Evolutionary conservation across 1,140 invertebrate genomes (phyloP), one percentile per base, ranked within the genome.

Genomic region (Thrips palmi): DNA sequence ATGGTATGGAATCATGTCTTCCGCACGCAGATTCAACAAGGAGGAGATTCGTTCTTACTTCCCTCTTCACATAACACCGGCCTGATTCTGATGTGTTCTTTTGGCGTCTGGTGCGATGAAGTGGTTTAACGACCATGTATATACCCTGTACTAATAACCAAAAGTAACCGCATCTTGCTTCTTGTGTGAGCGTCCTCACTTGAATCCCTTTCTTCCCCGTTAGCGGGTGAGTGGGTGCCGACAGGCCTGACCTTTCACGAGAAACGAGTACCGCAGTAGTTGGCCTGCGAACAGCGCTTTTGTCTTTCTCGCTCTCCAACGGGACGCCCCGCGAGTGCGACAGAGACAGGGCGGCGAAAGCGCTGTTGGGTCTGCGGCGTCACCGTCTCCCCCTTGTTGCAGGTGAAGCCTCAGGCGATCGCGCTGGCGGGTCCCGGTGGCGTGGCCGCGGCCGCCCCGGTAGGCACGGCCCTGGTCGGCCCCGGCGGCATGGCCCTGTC

Each of bases 381-480:
- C 23, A 14, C 43, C 30, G 53, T 56, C 45, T 53, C 58, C 5
- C 52, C 52, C 29, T 51, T 60, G 29, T 55, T 60, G 1, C 55
- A 61, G 45, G 57, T 55, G 10, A 52, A 55, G 37, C 62, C 62
- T 18, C 49, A 52, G 25, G 62, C 59, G 7, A 53, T 62, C 11
- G 59, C 62, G 2, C 43, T 64, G 30, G 58, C 62, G 14, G 62
- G 62, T 22, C 49, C 51, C 28, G 60, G 60, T 22, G 62, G 62
- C 8, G 53, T 59, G 7, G 62, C 62, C 7, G 48, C 55, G 11
- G 56, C 62, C 10, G 53, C 55, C 18, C 62, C 60, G 25, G 44
- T 52, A 29, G 60, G 50, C 21, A 61, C 60, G 10, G 59, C 62
- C 4, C 39, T 64, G 5, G 59, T 55, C 10, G 62, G 62, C 20